Conservation (phyloP, 2,113 vertebrate species). For the Neoarius graeffei region DNA sequence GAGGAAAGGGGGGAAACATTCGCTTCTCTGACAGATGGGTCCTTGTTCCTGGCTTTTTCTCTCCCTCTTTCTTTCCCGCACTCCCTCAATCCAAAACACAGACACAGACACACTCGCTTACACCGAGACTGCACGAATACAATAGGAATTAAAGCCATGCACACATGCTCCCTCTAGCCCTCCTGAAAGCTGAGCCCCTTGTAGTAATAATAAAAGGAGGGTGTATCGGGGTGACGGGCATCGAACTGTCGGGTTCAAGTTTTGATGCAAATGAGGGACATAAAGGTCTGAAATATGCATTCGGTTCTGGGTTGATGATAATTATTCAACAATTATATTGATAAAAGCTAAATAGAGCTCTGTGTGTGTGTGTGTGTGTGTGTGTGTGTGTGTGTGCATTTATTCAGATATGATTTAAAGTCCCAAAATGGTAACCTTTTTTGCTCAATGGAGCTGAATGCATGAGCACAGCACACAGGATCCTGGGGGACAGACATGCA, state of each 20-base stretch:
- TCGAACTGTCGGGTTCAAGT: constrained; percentile 46
- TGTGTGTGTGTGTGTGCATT: constrained; percentile 38
- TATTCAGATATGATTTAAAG: constrained; percentile 45
- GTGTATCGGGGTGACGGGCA: constrained; percentile 50
- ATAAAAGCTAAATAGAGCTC: constrained; percentile 22
- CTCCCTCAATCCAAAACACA: constrained; percentile 73
- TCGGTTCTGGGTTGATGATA: neutral
- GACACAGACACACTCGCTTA: constrained; percentile 69
- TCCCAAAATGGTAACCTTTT: constrained; percentile 55
- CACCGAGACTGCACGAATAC: constrained; percentile 73
- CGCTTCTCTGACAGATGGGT: constrained; percentile 80
- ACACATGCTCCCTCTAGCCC: constrained; percentile 74
- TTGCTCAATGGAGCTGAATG: constrained; percentile 65
- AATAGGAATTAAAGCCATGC: constrained; percentile 79
- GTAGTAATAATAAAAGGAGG: constrained; percentile 71
- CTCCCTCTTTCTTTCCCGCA: constrained; percentile 70
- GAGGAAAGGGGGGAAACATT: constrained; percentile 72
- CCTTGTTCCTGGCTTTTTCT: constrained; percentile 79
- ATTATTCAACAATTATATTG: neutral
- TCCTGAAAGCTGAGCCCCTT: constrained; percentile 78
- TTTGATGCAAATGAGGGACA: constrained; percentile 47
- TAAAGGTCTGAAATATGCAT: constrained; percentile 35
- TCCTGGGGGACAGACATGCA: constrained; percentile 58
- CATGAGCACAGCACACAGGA: constrained; percentile 47
- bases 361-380: constrained; percentile 47